These are phyloP conservation scores for Sphaeramia orbicularis DNA, from an alignment of 2,797 vertebrate genomes.

Conservation along the genomic window DNA sequence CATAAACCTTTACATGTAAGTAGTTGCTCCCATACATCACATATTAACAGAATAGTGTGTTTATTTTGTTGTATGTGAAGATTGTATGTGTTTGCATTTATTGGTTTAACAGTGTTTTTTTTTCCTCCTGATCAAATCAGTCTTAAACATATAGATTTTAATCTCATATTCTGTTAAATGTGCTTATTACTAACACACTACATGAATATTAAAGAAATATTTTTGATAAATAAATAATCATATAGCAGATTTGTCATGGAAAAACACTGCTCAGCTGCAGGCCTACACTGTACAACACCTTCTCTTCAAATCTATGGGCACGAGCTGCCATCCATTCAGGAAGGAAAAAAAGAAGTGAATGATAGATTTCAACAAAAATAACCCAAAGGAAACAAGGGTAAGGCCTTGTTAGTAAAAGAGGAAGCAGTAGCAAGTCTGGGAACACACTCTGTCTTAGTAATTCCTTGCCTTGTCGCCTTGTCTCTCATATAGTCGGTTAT, in stretches of 20 bases:
- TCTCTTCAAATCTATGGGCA: slow-evolving; percentile 34
- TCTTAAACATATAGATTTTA: no score
- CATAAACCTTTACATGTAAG: no score
- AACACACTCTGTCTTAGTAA: slow-evolving; percentile 77
- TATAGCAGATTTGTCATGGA: no score
- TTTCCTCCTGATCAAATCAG: no score
- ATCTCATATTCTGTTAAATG: no score
- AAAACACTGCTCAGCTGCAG: slow-evolving; percentile 3
- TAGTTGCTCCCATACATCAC: no score
- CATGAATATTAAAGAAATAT: background rate
- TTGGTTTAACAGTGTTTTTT: no score
- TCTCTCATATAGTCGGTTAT: slow-evolving; percentile 77
- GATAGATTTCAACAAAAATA: slow-evolving; percentile 76
- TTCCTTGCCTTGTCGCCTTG: slow-evolving; percentile 78
- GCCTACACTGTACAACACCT: slow-evolving; percentile 3
- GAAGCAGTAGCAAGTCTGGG: slow-evolving; percentile 69
- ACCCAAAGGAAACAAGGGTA: slow-evolving; percentile 74
- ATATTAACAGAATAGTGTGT: no score
- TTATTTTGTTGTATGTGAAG: no score
- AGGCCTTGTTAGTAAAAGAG: slow-evolving; percentile 77
- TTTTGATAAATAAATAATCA: background rate
- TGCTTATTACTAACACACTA: no score
- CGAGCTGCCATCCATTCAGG: slow-evolving; percentile 44
- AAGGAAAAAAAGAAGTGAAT: slow-evolving; percentile 55
- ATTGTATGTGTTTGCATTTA: no score